Evolutionary conservation across 2,888 invertebrate species (phyloP).

Genomic region (Scaptomyza caliginosa): DNA sequence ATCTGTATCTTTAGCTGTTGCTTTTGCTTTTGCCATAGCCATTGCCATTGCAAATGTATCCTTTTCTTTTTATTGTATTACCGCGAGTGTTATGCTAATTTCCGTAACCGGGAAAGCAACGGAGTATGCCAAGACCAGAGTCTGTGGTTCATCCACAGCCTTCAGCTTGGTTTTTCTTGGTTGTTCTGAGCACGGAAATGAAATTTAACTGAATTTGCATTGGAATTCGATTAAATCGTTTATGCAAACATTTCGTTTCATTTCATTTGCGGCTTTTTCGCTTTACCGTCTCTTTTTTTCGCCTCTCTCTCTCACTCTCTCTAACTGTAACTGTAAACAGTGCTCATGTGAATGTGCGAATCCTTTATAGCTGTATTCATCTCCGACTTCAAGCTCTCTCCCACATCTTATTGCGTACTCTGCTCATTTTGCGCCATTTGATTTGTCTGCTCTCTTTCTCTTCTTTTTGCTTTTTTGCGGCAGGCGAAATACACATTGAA

Average conservation of each 20-base stretch:
- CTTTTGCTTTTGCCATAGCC: slow-evolving; percentile 24
- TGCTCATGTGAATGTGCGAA: slow-evolving; percentile 59
- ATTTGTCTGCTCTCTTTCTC: slow-evolving; percentile 1
- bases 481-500: slow-evolving; percentile 56
- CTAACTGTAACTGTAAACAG: slow-evolving; percentile 42
- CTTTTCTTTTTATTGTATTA: slow-evolving; percentile 80
- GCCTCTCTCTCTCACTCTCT: neutral
- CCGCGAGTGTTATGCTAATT: slow-evolving; percentile 82
- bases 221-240: slow-evolving; percentile 84
- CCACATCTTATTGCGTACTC: neutral
- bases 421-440: slow-evolving; percentile 45
- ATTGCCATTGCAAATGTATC: slow-evolving; percentile 54
- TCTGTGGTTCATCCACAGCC: slow-evolving; percentile 35
- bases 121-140: slow-evolving; percentile 17
- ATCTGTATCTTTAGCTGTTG: slow-evolving; percentile 36
- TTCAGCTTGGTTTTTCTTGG: slow-evolving; percentile 15
- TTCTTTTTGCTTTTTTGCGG: slow-evolving; percentile 9
- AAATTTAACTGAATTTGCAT: slow-evolving; percentile 83
- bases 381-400: slow-evolving; percentile 17
- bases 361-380: slow-evolving; percentile 56
- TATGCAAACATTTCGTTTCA: slow-evolving; percentile 83
- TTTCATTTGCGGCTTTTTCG: slow-evolving; percentile 76
- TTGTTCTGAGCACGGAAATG: slow-evolving; percentile 73
- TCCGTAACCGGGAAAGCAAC: slow-evolving; percentile 65
- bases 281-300: slow-evolving; percentile 44